Evolutionary conservation across 2,113 vertebrate species (phyloP).

Genomic region (Plecturocebus donacophilus): DNA sequence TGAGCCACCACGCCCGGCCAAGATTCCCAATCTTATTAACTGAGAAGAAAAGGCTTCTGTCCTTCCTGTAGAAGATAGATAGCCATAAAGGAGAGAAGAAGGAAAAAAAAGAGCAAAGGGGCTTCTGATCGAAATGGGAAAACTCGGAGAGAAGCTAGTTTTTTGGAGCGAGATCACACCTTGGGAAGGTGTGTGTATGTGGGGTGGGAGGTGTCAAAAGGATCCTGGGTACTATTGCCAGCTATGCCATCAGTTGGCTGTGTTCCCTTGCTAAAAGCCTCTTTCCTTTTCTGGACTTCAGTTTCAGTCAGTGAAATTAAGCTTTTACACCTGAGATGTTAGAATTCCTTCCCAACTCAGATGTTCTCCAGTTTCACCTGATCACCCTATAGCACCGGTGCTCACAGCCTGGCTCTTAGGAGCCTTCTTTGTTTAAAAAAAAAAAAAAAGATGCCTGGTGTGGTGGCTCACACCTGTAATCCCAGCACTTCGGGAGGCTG

Average conservation of each 20-base stretch:
- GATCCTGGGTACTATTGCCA: neutral
- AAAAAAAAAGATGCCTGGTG: too few relatives aligned
- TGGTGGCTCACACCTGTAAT: too few relatives aligned
- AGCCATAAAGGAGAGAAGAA: neutral
- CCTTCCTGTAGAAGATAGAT: too few relatives aligned
- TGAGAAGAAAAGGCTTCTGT: neutral
- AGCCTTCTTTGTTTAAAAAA: neutral
- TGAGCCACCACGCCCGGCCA: too few relatives aligned
- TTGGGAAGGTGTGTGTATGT: neutral
- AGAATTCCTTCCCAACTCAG: neutral
- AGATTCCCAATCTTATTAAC: neutral
- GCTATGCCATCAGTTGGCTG: neutral
- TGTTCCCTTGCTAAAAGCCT: neutral
- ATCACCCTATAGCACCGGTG: neutral
- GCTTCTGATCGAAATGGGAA: neutral
- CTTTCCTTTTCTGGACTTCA: neutral
- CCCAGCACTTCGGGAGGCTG: too few relatives aligned
- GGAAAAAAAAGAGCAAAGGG: neutral
- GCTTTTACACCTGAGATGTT: neutral
- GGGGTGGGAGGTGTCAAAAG: neutral
- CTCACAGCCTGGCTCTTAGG: neutral
- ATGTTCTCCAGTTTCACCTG: neutral
- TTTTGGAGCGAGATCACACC: neutral
- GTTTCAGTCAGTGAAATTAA: slow-evolving; percentile 6
- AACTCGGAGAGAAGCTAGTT: neutral